These are phyloP conservation scores for Aphidius gifuensis DNA, from an alignment of 1,140 invertebrate genomes.

Conservation along the genomic window DNA sequence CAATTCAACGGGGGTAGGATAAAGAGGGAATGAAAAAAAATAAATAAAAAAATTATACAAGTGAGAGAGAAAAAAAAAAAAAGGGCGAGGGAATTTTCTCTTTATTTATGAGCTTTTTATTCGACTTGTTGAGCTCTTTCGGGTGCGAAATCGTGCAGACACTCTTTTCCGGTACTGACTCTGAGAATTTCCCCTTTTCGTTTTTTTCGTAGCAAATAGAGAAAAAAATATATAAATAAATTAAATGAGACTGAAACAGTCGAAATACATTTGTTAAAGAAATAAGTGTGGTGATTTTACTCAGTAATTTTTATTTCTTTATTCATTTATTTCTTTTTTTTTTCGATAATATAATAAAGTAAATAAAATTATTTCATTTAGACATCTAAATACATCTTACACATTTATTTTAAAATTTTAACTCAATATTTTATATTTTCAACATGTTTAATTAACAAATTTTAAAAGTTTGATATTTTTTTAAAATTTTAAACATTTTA, in stretches of 20 bases:
- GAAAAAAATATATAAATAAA: slow-evolving; percentile 19
- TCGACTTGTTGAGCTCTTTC: slow-evolving; percentile 54
- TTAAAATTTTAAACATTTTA: too few species aligned
- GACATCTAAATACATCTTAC: too few species aligned
- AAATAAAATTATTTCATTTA: too few species aligned
- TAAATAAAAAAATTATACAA: slow-evolving; percentile 27
- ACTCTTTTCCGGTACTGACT: slow-evolving; percentile 24
- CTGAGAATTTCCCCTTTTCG: slow-evolving; percentile 15
- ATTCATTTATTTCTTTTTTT: not conserved
- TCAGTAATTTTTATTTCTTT: not conserved
- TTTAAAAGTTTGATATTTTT: too few species aligned
- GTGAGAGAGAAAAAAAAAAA: slow-evolving; percentile 19
- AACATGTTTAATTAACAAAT: too few species aligned
- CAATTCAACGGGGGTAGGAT: slow-evolving; percentile 23
- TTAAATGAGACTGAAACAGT: slow-evolving; percentile 6
- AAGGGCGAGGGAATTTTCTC: slow-evolving; percentile 37
- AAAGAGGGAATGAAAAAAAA: slow-evolving; percentile 18
- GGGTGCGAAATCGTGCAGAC: slow-evolving; percentile 26
- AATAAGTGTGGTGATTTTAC: slow-evolving; percentile 9
- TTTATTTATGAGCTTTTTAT: slow-evolving; percentile 59
- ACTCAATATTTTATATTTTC: too few species aligned
- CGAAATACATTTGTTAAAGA: slow-evolving; percentile 10
- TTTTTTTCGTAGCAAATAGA: not conserved
- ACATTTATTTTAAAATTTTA: too few species aligned
- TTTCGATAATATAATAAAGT: not conserved